A percentile compares a stretch with the other conserved stretches of the same genome.
phyloP scores from a whole-genome alignment of 2,888 invertebrate genomes.

The Hemaris fuciformis region DNA sequence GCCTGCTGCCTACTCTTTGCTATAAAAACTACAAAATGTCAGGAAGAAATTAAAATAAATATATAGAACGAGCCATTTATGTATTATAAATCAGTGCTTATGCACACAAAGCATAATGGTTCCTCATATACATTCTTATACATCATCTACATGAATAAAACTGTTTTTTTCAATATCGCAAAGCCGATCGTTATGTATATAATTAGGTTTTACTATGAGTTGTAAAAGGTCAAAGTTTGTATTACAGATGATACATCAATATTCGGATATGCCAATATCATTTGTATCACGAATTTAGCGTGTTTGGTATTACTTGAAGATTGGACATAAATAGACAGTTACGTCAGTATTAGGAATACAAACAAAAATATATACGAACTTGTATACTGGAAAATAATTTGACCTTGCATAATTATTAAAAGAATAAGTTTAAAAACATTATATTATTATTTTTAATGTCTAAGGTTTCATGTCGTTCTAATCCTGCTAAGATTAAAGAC shows the following conservation, averaged over 20 bases:
- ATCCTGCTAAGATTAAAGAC: too few species aligned
- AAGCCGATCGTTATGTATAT: neutral
- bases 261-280: neutral
- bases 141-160: neutral
- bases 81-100: neutral
- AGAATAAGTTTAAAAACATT: neutral
- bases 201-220: neutral
- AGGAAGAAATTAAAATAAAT: neutral
- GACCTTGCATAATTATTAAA: neutral
- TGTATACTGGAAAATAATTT: neutral
- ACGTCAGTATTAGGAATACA: neutral
- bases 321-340: slow-evolving; percentile 5
- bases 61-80: neutral
- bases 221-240: neutral
- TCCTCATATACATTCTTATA: neutral
- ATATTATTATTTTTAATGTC: too few species aligned
- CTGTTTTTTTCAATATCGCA: neutral
- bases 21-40: too few species aligned
- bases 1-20: too few species aligned
- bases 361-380: neutral
- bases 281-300: neutral
- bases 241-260: neutral
- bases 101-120: neutral
- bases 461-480: too few species aligned
- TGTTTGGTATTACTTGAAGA: neutral